Evolutionary conservation across 2,888 invertebrate genomes (phyloP).

Genomic region (Ormia ochracea): DNA sequence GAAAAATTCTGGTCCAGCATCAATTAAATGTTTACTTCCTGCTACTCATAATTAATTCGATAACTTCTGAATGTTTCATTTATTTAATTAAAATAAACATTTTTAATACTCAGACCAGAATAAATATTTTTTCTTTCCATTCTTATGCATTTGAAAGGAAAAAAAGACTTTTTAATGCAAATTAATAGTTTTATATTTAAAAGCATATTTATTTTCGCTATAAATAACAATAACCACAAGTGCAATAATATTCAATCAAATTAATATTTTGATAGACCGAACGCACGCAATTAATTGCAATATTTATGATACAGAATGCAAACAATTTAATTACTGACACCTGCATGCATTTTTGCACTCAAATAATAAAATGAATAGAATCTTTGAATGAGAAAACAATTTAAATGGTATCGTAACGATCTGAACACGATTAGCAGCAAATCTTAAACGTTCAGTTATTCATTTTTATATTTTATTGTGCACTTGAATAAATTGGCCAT

Average conservation of each 20-base stretch:
- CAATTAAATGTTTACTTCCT: background rate
- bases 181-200: background rate
- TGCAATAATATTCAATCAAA: background rate
- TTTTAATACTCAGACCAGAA: background rate
- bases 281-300: slow-evolving; percentile 35
- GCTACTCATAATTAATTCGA: background rate
- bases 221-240: background rate
- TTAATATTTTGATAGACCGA: slow-evolving; percentile 22
- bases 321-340: slow-evolving; percentile 47
- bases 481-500: background rate
- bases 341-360: slow-evolving; percentile 1
- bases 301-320: slow-evolving; percentile 10
- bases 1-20: too few relatives aligned
- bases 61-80: background rate
- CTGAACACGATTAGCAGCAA: background rate
- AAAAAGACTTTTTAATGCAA: background rate
- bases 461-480: background rate
- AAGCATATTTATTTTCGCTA: background rate
- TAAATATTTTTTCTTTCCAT: background rate
- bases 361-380: background rate
- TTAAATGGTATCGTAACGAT: slow-evolving; percentile 8
- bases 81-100: background rate
- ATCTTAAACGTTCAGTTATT: background rate
- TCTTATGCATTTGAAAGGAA: background rate
- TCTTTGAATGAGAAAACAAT: background rate